Conservation (phyloP, 2,888 invertebrate species). For the Schizotus pectinicornis region DNA sequence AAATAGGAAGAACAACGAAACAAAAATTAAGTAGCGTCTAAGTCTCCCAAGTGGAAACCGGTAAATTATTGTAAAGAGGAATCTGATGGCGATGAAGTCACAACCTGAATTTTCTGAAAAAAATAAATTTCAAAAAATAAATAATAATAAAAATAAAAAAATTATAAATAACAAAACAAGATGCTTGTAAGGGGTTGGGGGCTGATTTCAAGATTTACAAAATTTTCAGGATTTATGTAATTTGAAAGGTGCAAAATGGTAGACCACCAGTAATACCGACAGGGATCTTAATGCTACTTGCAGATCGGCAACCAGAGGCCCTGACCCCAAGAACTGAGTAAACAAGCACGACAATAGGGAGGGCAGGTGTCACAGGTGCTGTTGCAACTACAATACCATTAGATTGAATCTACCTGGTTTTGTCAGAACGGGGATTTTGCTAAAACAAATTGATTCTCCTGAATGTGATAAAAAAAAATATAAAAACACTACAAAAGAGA, state of each 20-base stretch:
- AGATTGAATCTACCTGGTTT: constrained; percentile 51
- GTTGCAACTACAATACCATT: constrained; percentile 54
- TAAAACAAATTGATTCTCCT: no score
- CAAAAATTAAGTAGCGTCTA: constrained; percentile 11
- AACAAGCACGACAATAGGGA: constrained; percentile 57
- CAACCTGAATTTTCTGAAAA: no score
- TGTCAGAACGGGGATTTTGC: no score
- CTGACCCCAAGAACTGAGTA: constrained; percentile 56
- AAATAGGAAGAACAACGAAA: no score
- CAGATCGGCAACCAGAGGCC: constrained; percentile 55
- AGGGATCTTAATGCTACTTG: constrained; percentile 38
- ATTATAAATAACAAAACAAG: no score
- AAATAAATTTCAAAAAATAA: constrained; percentile 12
- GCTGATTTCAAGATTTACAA: constrained; percentile 38
- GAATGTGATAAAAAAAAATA: no score
- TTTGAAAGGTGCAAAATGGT: constrained; percentile 55
- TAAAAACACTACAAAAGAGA: no score
- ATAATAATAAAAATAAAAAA: no score
- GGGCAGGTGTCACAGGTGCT: constrained; percentile 60
- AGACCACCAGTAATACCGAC: constrained; percentile 55
- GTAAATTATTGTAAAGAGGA: constrained; percentile 48
- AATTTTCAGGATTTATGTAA: constrained; percentile 41
- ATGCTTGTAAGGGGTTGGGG: no score
- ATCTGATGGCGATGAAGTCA: constrained; percentile 40
- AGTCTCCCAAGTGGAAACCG: constrained; percentile 49